Conservation (phyloP, 2,888 invertebrate genomes). For the Nomada hirtipes region DNA sequence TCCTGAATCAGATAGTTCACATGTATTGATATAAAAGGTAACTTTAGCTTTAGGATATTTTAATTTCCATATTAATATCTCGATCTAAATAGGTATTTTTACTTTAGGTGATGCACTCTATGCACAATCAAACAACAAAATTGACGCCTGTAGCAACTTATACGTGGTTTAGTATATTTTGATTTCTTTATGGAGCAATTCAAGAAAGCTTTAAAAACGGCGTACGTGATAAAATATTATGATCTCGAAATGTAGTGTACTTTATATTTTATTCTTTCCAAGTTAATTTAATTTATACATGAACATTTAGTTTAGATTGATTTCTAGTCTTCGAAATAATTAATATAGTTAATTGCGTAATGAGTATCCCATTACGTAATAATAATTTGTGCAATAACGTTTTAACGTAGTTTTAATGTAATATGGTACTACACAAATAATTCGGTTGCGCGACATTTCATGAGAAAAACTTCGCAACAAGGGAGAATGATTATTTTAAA, state of each 20-base stretch:
- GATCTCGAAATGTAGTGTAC: constrained; percentile 58
- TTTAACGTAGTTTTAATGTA: constrained; percentile 45
- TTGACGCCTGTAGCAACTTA: constrained; percentile 9
- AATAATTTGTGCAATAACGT: constrained; percentile 51
- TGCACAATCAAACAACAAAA: constrained; percentile 11
- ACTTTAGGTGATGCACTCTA: constrained; percentile 8
- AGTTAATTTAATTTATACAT: constrained; percentile 52
- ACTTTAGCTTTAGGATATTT: background rate
- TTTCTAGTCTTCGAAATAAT: constrained; percentile 48
- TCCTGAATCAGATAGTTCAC: constrained; percentile 77
- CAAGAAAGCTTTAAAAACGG: constrained; percentile 33
- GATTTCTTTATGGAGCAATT: constrained; percentile 26
- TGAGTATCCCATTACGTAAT: constrained; percentile 39
- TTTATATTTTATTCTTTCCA: constrained; percentile 46
- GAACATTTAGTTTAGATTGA: constrained; percentile 48
- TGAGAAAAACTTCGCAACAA: constrained; percentile 36
- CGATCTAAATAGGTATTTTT: background rate
- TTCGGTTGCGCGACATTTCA: constrained; percentile 36
- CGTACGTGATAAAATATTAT: constrained; percentile 28
- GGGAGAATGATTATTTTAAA: constrained; percentile 28
- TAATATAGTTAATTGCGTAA: constrained; percentile 34
- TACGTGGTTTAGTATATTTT: constrained; percentile 25
- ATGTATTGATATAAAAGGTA: constrained; percentile 77
- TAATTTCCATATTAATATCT: constrained; percentile 2
- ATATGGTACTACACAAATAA: constrained; percentile 29